A percentile compares a stretch with the other conserved stretches of the same genome.
phyloP scores from a whole-genome alignment of 2,888 invertebrate species.

The Phania funesta region DNA sequence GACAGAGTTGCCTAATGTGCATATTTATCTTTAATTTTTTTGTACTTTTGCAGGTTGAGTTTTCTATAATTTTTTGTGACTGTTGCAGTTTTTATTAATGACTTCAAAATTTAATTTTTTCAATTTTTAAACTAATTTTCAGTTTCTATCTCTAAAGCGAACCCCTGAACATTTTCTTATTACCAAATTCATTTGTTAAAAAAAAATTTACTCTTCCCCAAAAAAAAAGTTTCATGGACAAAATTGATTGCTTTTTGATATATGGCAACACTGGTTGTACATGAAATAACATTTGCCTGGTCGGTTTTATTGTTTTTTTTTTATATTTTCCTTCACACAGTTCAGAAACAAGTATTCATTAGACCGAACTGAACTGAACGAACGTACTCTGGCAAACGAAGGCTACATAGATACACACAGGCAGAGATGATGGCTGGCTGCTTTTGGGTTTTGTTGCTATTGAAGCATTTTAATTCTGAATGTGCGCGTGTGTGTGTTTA shows the following conservation, averaged over 20 bases:
- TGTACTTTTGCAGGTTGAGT: no score
- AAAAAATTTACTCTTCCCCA: no score
- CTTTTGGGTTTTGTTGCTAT: constrained; percentile 11
- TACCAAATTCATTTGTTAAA: no score
- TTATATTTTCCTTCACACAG: constrained; percentile 55
- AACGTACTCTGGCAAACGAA: not conserved
- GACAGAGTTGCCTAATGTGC: no score
- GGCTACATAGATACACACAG: not conserved
- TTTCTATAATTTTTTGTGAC: no score
- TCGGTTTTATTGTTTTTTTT: constrained; percentile 52
- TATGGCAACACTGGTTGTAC: constrained; percentile 27
- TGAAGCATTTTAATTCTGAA: not conserved
- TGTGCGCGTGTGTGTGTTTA: not conserved
- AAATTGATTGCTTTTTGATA: constrained; percentile 10
- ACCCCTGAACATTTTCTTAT: no score
- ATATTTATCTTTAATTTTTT: no score
- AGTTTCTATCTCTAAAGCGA: no score
- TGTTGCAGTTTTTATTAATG: no score
- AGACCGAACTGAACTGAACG: constrained; percentile 10
- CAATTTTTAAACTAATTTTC: no score
- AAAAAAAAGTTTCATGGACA: not conserved
- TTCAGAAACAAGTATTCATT: constrained; percentile 4
- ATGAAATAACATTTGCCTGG: constrained; percentile 58
- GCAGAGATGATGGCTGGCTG: not conserved
- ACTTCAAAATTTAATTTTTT: no score